These are phyloP conservation scores for Apaloderma vittatum DNA, from an alignment of 2,113 vertebrate genomes.

Conservation along the genomic window DNA sequence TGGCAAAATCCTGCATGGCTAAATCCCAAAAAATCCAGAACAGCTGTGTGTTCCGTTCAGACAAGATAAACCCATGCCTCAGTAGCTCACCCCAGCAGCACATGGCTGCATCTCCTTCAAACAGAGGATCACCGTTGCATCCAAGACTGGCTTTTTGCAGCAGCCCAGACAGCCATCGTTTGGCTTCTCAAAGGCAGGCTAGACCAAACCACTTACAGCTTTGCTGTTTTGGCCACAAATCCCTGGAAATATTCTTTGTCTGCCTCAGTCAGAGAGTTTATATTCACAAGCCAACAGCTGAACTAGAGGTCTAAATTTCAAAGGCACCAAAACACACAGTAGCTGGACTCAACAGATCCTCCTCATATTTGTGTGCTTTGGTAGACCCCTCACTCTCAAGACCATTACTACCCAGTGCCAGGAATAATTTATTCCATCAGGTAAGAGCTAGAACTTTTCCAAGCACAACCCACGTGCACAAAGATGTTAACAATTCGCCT, in stretches of 20 bases:
- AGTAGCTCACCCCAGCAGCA: neutral
- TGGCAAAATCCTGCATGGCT: neutral
- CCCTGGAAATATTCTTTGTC: neutral
- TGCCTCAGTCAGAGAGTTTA: neutral
- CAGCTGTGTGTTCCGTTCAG: neutral
- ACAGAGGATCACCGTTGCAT: neutral
- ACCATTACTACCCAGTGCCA: neutral
- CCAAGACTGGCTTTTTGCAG: neutral
- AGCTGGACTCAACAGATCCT: neutral
- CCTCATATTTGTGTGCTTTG: neutral
- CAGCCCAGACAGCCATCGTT: neutral
- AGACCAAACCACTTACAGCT: neutral
- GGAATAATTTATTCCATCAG: neutral
- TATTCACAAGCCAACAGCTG: neutral
- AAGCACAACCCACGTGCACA: rapidly evolving
- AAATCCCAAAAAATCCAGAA: neutral
- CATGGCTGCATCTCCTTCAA: rapidly evolving
- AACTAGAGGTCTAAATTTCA: neutral
- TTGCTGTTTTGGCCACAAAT: neutral
- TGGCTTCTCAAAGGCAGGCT: neutral
- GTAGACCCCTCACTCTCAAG: neutral
- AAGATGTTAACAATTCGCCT: neutral
- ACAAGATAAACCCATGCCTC: neutral
- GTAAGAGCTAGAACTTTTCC: neutral
- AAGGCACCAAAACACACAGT: neutral